Percentiles rank a stretch among this genome's conserved stretches.
Conservation (phyloP, 2,797 vertebrate species). For the Aulostomus chinensis region DNA sequence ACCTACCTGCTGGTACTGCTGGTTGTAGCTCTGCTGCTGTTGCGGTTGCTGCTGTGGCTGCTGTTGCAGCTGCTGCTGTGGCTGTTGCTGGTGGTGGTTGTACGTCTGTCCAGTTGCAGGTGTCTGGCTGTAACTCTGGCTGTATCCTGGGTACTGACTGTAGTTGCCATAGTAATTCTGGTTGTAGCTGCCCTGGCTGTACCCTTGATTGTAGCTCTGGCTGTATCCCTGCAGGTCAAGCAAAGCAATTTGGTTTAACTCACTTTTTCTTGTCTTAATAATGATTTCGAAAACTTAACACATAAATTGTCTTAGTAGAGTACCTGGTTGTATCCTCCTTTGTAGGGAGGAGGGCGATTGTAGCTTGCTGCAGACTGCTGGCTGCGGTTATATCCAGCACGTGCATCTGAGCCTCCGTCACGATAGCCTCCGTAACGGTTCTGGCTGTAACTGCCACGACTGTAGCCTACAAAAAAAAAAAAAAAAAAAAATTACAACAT, state of each 20-base stretch:
- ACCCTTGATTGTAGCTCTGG: conserved; percentile 78
- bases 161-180: conserved; percentile 88
- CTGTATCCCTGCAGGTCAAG: conserved; percentile 71
- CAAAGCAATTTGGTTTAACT: fast-evolving
- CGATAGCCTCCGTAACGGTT: conserved; percentile 87
- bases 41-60: conserved; percentile 37
- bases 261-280: too few species aligned
- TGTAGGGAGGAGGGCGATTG: conserved; percentile 76
- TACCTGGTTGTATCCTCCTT: conserved; percentile 78
- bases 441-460: conserved; percentile 83
- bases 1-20: conserved; percentile 91
- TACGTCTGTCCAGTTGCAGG: conserved; percentile 75
- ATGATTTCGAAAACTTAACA: too few species aligned
- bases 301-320: fast-evolving
- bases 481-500: neutral
- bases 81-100: conserved; percentile 78
- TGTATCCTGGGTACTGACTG: conserved; percentile 84
- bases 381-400: conserved; percentile 83
- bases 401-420: conserved; percentile 80
- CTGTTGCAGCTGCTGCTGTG: conserved; percentile 17
- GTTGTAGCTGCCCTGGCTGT: conserved; percentile 85
- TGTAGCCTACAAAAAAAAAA: conserved; percentile 76
- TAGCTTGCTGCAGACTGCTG: conserved; percentile 68
- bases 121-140: conserved; percentile 82
- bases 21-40: conserved; percentile 85